Evolutionary conservation across 2,113 vertebrate genomes (phyloP).

Genomic region (Brevimyrus niger): DNA sequence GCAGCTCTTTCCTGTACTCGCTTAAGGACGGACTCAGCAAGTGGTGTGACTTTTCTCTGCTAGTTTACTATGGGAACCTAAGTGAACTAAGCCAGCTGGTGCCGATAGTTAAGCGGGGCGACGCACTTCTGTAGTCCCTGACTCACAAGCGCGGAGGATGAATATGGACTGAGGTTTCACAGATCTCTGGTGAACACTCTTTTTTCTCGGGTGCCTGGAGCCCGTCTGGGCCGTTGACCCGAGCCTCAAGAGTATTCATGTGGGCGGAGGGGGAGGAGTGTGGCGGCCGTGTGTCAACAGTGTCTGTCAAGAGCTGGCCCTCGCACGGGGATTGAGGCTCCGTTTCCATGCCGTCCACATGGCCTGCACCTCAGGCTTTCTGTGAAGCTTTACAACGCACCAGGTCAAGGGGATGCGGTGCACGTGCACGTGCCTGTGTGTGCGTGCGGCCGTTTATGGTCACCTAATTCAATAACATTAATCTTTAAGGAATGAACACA

Average conservation of each 20-base stretch:
- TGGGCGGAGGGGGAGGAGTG: not conserved
- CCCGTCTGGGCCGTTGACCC: conserved; percentile 37
- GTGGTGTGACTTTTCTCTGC: conserved; percentile 28
- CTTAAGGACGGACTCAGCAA: conserved; percentile 35
- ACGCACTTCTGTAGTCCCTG: conserved; percentile 20
- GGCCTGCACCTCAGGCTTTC: conserved; percentile 59
- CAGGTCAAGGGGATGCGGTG: conserved; percentile 46
- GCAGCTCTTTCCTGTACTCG: conserved; percentile 46
- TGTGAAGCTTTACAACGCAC: conserved; percentile 48
- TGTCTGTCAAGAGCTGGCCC: conserved; percentile 60
- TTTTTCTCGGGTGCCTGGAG: conserved; percentile 34
- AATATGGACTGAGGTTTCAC: conserved; percentile 31
- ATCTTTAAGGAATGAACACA: conserved; percentile 31
- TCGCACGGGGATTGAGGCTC: conserved; percentile 43
- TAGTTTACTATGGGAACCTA: conserved; percentile 33
- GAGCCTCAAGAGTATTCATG: conserved; percentile 22
- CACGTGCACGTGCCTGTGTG: conserved; percentile 32
- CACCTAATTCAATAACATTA: conserved; percentile 43
- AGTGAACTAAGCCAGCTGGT: conserved; percentile 34
- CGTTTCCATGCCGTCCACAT: conserved; percentile 58
- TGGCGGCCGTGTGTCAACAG: conserved; percentile 45
- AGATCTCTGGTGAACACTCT: conserved; percentile 30
- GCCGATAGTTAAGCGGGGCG: conserved; percentile 16
- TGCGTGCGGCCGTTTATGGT: conserved; percentile 22
- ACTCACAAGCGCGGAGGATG: conserved; percentile 26